Percentiles rank a stretch among this genome's conserved stretches.
Conservation (phyloP, 1,140 invertebrate genomes). For the Drosophila sp. region DNA sequence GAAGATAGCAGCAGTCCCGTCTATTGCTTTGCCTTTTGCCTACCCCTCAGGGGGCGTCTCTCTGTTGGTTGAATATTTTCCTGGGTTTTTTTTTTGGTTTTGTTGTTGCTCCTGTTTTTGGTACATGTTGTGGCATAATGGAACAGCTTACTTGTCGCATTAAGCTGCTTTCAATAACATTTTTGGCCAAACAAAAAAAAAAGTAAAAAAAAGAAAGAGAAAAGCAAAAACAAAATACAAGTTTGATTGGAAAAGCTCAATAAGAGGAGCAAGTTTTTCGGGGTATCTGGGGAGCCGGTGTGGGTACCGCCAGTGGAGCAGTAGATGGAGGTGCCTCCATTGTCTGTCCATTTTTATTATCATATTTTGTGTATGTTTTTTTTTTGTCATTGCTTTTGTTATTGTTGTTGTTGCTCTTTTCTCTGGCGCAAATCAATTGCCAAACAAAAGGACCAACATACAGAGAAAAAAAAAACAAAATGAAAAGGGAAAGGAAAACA, state of each 20-base stretch:
- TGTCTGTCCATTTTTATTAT: constrained; percentile 64
- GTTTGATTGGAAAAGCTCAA: constrained; percentile 72
- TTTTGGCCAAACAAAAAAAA: constrained; percentile 29
- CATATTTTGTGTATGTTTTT: constrained; percentile 65
- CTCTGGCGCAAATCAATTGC: constrained; percentile 62
- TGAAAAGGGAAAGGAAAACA: constrained; percentile 1
- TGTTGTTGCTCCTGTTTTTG: constrained; percentile 4
- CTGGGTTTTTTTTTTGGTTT: not conserved
- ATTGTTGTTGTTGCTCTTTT: constrained; percentile 16
- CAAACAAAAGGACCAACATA: constrained; percentile 34
- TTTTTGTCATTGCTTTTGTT: constrained; percentile 36
- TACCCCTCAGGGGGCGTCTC: not conserved
- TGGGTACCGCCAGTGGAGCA: not conserved
- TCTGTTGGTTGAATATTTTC: not conserved
- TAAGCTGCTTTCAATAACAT: constrained; percentile 77
- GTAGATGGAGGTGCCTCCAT: not conserved
- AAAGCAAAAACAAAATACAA: constrained; percentile 51
- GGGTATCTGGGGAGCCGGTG: no score
- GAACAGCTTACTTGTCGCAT: constrained; percentile 76
- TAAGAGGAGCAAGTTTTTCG: not conserved
- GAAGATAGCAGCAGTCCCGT: not conserved
- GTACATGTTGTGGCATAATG: constrained; percentile 76
- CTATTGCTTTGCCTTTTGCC: not conserved
- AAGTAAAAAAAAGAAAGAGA: not conserved
- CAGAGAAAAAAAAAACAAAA: constrained; percentile 36